These are phyloP conservation scores for Drosophila siamana DNA, from an alignment of 2,888 invertebrate species.

Conservation along the genomic window DNA sequence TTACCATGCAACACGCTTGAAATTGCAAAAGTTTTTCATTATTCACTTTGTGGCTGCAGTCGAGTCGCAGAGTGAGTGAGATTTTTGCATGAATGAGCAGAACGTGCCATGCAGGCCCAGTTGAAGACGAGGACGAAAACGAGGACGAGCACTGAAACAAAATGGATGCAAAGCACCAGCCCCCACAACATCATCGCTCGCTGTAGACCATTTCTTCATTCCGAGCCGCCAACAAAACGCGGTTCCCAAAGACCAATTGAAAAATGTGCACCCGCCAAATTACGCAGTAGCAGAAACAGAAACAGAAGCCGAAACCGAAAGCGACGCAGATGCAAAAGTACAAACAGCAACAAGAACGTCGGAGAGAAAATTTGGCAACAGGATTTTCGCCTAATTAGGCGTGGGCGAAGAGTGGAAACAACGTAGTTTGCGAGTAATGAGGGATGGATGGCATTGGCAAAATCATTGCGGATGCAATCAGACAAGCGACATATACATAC, in stretches of 20 bases:
- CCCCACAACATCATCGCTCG: slow-evolving; percentile 58
- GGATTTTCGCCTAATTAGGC: slow-evolving; percentile 81
- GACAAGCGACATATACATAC: slow-evolving; percentile 60
- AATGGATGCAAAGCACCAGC: slow-evolving; percentile 68
- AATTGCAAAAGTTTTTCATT: slow-evolving; percentile 83
- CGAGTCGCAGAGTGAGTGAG: slow-evolving; percentile 80
- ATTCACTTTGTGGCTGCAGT: slow-evolving; percentile 82
- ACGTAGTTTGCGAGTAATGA: neutral
- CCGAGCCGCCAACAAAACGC: slow-evolving; percentile 4
- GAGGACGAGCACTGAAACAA: slow-evolving; percentile 51
- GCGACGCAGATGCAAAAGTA: slow-evolving; percentile 29
- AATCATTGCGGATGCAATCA: slow-evolving; percentile 47
- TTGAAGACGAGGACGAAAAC: slow-evolving; percentile 6
- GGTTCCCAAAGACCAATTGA: slow-evolving; percentile 73
- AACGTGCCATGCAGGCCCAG: slow-evolving; percentile 60
- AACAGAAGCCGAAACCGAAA: slow-evolving; percentile 34
- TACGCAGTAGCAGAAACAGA: slow-evolving; percentile 50
- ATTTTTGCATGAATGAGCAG: slow-evolving; percentile 82
- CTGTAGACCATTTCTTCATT: slow-evolving; percentile 15
- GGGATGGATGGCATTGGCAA: slow-evolving; percentile 4
- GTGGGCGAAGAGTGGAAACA: slow-evolving; percentile 34
- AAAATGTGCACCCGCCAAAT: slow-evolving; percentile 76
- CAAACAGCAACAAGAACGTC: slow-evolving; percentile 24
- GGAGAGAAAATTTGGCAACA: slow-evolving; percentile 73
- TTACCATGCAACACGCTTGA: slow-evolving; percentile 82